Evolutionary conservation across 2,888 invertebrate genomes (phyloP).

Genomic region (Hypselothyrea guttata): DNA sequence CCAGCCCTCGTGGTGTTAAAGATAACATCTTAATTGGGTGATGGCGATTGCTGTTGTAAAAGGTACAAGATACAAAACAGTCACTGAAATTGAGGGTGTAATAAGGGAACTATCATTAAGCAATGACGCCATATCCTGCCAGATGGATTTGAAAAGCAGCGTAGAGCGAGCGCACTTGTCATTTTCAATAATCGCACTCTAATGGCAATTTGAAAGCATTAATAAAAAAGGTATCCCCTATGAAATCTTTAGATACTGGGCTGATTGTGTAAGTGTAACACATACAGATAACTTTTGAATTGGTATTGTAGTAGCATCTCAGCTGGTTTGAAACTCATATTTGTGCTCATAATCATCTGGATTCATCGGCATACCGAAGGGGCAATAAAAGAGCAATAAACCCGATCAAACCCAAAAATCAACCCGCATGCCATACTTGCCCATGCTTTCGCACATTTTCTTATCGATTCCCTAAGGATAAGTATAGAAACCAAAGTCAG

Average conservation of each 20-base stretch:
- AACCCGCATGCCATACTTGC: constrained; percentile 2
- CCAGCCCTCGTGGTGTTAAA: constrained; percentile 22
- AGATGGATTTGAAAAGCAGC: constrained; percentile 4
- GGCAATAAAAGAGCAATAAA: constrained; percentile 46
- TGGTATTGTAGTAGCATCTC: no score
- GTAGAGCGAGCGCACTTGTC: constrained; percentile 42
- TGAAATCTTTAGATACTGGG: no score
- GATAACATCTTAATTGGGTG: constrained; percentile 49
- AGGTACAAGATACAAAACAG: constrained; percentile 8
- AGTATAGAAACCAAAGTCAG: constrained; percentile 20
- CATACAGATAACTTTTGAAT: constrained; percentile 24
- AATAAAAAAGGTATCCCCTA: no score
- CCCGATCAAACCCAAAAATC: constrained; percentile 7
- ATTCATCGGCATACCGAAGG: constrained; percentile 16
- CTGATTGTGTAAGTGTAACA: constrained; percentile 2
- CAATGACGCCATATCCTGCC: constrained; percentile 22
- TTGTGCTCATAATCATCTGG: no score
- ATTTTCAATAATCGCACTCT: constrained; percentile 48
- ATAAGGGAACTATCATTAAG: constrained; percentile 23
- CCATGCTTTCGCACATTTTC: constrained; percentile 11
- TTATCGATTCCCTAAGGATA: constrained; percentile 49
- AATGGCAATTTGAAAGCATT: constrained; percentile 23
- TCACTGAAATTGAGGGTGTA: not conserved
- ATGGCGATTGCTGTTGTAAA: constrained; percentile 15
- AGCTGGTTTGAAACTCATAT: no score